Base-by-base conservation (phyloP, 1,140 invertebrate genomes). In the Anastrepha ludens region DNA sequence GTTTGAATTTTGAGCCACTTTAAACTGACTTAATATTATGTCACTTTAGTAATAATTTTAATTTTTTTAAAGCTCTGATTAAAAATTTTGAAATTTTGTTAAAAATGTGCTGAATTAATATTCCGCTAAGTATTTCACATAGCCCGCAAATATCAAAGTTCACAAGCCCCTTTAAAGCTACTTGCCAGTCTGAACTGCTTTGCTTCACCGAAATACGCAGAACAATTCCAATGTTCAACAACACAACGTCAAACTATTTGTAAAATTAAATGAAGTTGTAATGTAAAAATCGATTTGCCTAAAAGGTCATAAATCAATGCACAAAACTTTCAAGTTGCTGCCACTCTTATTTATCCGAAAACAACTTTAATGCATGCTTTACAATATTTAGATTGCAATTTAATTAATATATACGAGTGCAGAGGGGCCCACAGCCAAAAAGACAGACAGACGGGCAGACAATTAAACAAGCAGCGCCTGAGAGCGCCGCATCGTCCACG, bases 201-300 rank as follows among this genome's bases (percentile, higher is more conserved):
- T 74, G 6, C 70, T 3, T 7, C 44, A 47, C 41, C 70, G 47
- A 55, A 55, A 55, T 55, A 55, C 50, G 0, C 64, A 67, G 6
- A 67, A 67, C 64, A 67, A 67, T 67, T 64, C 70, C 15, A 74
- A 74, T 29, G 17, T 13, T 11, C 74, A 81, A 55, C 47, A 81
- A 81, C 50, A 8, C 50, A 55, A 81, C 47, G 44, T 55, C n/a
- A 55, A 81, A 47, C 15, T 81, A 81, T 81, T 81, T 81, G 50
- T 81, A 11, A 58, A 81, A 81, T 81, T 81, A 81, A 81, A 81
- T 81, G 74, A 81, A 81, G 47, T 81, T 55, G 74, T 81, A 81
- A 55, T 81, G 74, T 39, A 8, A 55, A 17, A 81, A 81, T 81
- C 74, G 74, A 81, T 81, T n/a, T 55, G 47, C 74, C 8, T 17